Evolutionary conservation across 2,888 invertebrate genomes (phyloP).

Genomic region (Spialia ferax): DNA sequence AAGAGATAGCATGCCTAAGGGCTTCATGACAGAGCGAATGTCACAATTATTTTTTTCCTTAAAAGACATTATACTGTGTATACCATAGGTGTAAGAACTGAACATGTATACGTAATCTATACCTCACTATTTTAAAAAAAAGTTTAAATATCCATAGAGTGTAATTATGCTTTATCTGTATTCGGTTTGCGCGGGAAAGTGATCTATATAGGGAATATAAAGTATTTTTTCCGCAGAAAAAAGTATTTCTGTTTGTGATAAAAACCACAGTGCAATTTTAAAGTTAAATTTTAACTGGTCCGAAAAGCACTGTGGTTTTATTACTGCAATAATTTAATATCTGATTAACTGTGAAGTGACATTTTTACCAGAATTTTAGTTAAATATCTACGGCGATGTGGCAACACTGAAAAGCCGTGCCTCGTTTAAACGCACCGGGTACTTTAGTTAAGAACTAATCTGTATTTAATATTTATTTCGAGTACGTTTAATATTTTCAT

Average conservation of each 20-base stretch:
- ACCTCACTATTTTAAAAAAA: slow-evolving; percentile 83
- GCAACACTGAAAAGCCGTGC: slow-evolving; percentile 40
- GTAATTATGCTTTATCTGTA: slow-evolving; percentile 36
- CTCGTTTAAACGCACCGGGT: slow-evolving; percentile 4
- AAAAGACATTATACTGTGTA: slow-evolving; percentile 69
- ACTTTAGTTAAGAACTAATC: too few species aligned
- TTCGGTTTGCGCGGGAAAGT: slow-evolving; percentile 36
- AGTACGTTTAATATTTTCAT: too few species aligned
- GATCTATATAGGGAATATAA: slow-evolving; percentile 9
- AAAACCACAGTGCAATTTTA: slow-evolving; percentile 8
- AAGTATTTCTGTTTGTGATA: not conserved
- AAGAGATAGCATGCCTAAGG: slow-evolving; percentile 25
- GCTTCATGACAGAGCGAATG: slow-evolving; percentile 29
- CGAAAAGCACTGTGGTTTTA: slow-evolving; percentile 9
- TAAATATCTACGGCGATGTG: slow-evolving; percentile 11
- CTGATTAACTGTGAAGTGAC: slow-evolving; percentile 6
- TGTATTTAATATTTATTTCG: too few species aligned
- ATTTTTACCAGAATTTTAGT: slow-evolving; percentile 3
- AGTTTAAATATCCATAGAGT: slow-evolving; percentile 39
- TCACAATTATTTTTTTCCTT: slow-evolving; percentile 46
- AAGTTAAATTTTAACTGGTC: not conserved
- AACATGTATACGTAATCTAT: slow-evolving; percentile 89
- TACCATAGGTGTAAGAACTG: slow-evolving; percentile 64
- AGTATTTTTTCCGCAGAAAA: slow-evolving; percentile 12
- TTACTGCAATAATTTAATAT: not conserved